Evolutionary conservation across 1,140 invertebrate species (phyloP).

Genomic region (Yoshiicerus persimilis): DNA sequence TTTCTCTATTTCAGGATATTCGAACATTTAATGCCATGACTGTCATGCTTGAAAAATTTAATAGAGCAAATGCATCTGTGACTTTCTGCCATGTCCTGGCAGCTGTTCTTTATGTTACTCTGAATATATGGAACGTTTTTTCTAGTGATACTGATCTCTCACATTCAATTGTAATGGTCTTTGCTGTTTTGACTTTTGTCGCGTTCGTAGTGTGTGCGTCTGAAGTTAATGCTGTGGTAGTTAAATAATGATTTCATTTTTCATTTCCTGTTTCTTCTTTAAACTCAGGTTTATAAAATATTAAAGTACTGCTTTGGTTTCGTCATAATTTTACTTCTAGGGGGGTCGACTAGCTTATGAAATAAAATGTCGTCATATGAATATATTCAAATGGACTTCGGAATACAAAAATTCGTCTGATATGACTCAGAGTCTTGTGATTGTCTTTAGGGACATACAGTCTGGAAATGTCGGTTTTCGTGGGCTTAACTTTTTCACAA

Average conservation of each 20-base stretch:
- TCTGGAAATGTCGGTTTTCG: background rate
- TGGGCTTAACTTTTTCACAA: background rate
- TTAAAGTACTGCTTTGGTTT: background rate
- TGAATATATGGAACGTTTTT: background rate
- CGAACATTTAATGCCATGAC: background rate
- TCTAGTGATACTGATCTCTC: background rate
- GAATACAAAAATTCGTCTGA: background rate
- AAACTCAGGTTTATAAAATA: no score
- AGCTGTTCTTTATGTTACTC: background rate
- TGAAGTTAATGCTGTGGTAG: background rate
- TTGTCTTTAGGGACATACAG: background rate
- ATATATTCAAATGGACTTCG: background rate
- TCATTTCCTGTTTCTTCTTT: no score
- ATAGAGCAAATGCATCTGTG: background rate
- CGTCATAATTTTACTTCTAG: no score
- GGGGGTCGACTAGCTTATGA: background rate
- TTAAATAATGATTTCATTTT: no score
- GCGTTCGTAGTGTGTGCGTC: background rate
- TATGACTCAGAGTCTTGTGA: background rate
- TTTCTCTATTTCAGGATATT: no score
- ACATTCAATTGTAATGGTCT: background rate
- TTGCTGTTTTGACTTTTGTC: background rate
- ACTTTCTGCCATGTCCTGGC: background rate
- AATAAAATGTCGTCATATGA: background rate
- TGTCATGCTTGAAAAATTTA: background rate